Evolutionary conservation across 2,888 invertebrate genomes (phyloP).

Genomic region (Dorcus parallelipipedus): DNA sequence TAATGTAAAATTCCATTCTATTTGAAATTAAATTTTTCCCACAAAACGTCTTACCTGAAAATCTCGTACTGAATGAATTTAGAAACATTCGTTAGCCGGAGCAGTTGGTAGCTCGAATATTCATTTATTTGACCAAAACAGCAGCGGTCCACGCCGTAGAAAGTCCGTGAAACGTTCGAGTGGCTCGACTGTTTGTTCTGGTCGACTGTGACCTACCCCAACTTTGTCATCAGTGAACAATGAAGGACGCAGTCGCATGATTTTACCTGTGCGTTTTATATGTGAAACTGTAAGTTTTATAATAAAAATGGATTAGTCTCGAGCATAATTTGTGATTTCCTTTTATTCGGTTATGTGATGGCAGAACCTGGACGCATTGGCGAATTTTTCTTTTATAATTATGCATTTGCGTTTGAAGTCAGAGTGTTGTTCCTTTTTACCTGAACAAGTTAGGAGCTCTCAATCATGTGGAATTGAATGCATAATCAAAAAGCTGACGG

Average conservation of each 20-base stretch:
- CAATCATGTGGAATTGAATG: too few species aligned
- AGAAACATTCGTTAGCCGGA: slow-evolving; percentile 40
- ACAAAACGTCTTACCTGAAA: slow-evolving; percentile 13
- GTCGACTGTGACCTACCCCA: slow-evolving; percentile 43
- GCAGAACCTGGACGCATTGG: too few species aligned
- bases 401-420: too few species aligned
- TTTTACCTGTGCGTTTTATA: slow-evolving; percentile 25
- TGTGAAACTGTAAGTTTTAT: slow-evolving; percentile 15
- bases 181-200: slow-evolving; percentile 24
- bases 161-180: slow-evolving; percentile 1
- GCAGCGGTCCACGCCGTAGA: slow-evolving; percentile 31
- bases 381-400: too few species aligned
- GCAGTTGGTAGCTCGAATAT: slow-evolving; percentile 45
- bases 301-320: slow-evolving; percentile 22
- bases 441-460: too few species aligned
- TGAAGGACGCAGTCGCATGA: slow-evolving; percentile 30
- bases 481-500: too few species aligned
- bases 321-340: slow-evolving; percentile 25
- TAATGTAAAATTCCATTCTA: too few species aligned
- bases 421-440: too few species aligned
- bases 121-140: slow-evolving; percentile 47
- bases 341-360: background rate
- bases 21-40: slow-evolving; percentile 4
- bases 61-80: slow-evolving; percentile 12
- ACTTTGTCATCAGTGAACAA: slow-evolving; percentile 41